Evolutionary conservation across 2,888 invertebrate genomes (phyloP), one percentile per base, ranked within the genome.

Genomic region (Sarcophaga caerulescens): DNA sequence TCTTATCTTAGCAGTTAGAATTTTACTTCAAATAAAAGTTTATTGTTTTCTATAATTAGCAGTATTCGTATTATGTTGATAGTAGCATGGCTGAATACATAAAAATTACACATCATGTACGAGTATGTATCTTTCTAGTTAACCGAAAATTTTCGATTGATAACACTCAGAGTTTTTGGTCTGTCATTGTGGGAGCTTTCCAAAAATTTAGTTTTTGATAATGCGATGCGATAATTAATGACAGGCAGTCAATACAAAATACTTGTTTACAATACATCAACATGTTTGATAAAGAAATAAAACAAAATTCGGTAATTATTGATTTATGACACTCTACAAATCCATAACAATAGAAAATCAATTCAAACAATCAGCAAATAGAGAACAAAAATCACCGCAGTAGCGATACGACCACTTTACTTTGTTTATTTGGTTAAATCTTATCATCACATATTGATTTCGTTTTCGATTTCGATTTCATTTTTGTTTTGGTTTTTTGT

Each of bases 371-470:
- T 52, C 17, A 74, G 23, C 21, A 74, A 69, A 84, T 25, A 63
- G 35, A 35, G 21, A 70, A 81, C 59, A 77, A 52, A 79, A 84
- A 65, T 69, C 63, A 66, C 35, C 25, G 74, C 75, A 84, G 75
- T 52, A 70, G 70, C 75, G 47, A 71, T 14, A 75, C 19, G 60
- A 70, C 23, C 69, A 84, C 84, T 84, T 76, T 60, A 60, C 65
- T 73, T 76, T 85, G 74, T 84, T 85, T 84, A 74, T 85, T 83
- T 81, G 83, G 47, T 81, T 73, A 76, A 83, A 85, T 83, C 83
- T 85, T 86, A 86, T 86, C 86, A 78, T 74, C 77, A 60, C 44
- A 75, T 59, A 79, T 80, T 84, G 65, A 84, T 84, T 84, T 84
- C 60, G 75, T 75, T 75, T 84, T 14, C 60, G 75, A 80, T 75